These are phyloP conservation scores for Psophia crepitans DNA, from an alignment of 2,113 vertebrate genomes.

Conservation along the genomic window DNA sequence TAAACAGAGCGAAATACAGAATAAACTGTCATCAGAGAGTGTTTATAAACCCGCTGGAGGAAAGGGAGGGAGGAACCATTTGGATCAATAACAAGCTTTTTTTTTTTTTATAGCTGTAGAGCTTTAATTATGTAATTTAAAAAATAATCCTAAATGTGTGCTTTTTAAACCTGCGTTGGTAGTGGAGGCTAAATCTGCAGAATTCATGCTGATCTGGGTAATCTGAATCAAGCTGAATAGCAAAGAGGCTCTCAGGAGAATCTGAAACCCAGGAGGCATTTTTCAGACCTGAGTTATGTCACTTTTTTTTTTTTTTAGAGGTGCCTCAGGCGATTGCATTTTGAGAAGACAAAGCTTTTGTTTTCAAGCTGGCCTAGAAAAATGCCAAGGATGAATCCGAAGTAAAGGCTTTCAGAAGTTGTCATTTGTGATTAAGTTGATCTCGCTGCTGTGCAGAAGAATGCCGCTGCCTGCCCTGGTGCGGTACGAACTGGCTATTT, in stretches of 20 bases:
- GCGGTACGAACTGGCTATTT: neutral
- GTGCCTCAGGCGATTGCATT: conserved; percentile 60
- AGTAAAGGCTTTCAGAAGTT: conserved; percentile 66
- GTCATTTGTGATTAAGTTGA: conserved; percentile 65
- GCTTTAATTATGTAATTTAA: conserved; percentile 11
- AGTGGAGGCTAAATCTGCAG: conserved; percentile 10
- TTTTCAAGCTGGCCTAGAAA: conserved; percentile 66
- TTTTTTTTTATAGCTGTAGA: neutral
- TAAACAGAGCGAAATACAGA: neutral
- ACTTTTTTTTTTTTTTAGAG: neutral
- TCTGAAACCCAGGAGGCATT: conserved; percentile 35
- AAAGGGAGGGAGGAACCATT: neutral
- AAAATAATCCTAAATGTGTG: conserved; percentile 12
- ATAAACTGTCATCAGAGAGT: neutral
- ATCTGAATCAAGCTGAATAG: conserved; percentile 46
- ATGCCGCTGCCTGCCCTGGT: neutral
- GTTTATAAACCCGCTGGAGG: neutral
- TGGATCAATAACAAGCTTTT: neutral
- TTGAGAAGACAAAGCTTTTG: conserved; percentile 70
- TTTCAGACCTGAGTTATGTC: conserved; percentile 58
- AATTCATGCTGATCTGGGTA: conserved; percentile 36
- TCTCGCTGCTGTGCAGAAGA: conserved; percentile 36
- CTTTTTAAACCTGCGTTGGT: conserved; percentile 25
- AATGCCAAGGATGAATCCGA: conserved; percentile 58
- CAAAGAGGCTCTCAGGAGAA: conserved; percentile 46